Percentiles rank a stretch among this genome's conserved stretches.
phyloP scores from a whole-genome alignment of 2,888 invertebrate genomes.

The Drosophila infuscata region DNA sequence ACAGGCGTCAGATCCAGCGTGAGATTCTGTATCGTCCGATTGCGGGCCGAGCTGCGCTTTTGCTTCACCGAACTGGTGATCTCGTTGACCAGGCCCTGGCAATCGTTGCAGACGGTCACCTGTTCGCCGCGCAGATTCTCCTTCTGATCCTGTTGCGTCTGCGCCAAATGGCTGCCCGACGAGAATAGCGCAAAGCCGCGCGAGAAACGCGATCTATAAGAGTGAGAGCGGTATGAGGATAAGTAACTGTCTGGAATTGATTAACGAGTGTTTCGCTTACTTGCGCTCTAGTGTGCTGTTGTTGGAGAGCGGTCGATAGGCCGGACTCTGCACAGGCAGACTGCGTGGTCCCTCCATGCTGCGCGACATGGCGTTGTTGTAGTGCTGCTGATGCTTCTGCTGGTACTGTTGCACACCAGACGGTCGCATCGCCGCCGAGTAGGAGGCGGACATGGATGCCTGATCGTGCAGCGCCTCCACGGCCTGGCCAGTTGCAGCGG shows the following conservation, averaged over 20 bases:
- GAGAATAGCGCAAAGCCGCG: constrained; percentile 87
- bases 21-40: constrained; percentile 92
- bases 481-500: constrained; percentile 85
- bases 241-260: not conserved
- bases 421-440: constrained; percentile 71
- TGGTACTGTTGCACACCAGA: constrained; percentile 64
- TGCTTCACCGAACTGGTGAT: constrained; percentile 94
- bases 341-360: constrained; percentile 88
- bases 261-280: constrained; percentile 77
- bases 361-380: constrained; percentile 86
- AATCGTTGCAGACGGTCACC: constrained; percentile 97
- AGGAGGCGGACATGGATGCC: constrained; percentile 78
- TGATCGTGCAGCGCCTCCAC: constrained; percentile 81
- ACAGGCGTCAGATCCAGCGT: constrained; percentile 94
- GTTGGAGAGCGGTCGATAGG: constrained; percentile 84
- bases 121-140: constrained; percentile 91
- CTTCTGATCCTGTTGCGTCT: constrained; percentile 85
- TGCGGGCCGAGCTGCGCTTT: constrained; percentile 92
- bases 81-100: constrained; percentile 96
- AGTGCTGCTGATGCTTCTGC: constrained; percentile 76
- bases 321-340: constrained; percentile 86
- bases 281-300: constrained; percentile 87
- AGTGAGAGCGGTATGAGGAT: not conserved
- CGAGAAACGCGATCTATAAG: constrained; percentile 87
- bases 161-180: constrained; percentile 84